Evolutionary conservation across 2,888 invertebrate genomes (phyloP).

Genomic region (Physocephala rufipes): DNA sequence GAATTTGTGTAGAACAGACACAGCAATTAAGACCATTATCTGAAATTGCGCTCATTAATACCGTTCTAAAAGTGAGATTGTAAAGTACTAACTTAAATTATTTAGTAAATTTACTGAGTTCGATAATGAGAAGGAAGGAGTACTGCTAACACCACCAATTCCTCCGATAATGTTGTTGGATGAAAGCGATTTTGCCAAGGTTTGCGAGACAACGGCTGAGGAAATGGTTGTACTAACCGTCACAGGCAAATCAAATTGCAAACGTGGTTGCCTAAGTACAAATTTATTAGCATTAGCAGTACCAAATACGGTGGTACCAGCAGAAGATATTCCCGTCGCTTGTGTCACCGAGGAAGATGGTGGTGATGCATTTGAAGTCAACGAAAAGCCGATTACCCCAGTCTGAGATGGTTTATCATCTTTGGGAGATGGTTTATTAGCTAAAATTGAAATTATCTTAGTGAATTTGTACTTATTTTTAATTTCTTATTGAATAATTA

Average conservation of each 20-base stretch:
- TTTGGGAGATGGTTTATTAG: too few relatives aligned
- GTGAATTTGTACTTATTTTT: too few relatives aligned
- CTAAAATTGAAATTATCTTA: too few relatives aligned
- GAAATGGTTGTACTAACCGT: constrained; percentile 14
- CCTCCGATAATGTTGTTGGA: constrained; percentile 6
- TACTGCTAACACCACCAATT: background rate
- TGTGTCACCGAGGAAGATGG: background rate
- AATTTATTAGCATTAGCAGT: constrained; percentile 50
- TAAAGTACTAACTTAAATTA: constrained; percentile 18
- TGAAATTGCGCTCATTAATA: background rate
- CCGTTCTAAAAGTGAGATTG: background rate
- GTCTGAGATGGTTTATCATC: constrained; percentile 31
- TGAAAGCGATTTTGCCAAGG: constrained; percentile 23
- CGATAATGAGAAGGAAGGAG: constrained; percentile 15
- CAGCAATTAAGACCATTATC: constrained; percentile 69
- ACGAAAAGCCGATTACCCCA: constrained; percentile 39
- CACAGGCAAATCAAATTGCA: constrained; percentile 57
- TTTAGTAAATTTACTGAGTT: background rate
- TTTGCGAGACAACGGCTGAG: constrained; percentile 31
- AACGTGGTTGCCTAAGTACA: constrained; percentile 60
- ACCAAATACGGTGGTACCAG: constrained; percentile 35
- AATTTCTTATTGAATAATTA: background rate
- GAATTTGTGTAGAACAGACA: constrained; percentile 80
- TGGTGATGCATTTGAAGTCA: constrained; percentile 32
- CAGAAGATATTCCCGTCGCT: constrained; percentile 12